Evolutionary conservation across 2,888 invertebrate species (phyloP), one percentile per base, ranked within the genome.

Genomic region (Lasioglossum leucozonium): DNA sequence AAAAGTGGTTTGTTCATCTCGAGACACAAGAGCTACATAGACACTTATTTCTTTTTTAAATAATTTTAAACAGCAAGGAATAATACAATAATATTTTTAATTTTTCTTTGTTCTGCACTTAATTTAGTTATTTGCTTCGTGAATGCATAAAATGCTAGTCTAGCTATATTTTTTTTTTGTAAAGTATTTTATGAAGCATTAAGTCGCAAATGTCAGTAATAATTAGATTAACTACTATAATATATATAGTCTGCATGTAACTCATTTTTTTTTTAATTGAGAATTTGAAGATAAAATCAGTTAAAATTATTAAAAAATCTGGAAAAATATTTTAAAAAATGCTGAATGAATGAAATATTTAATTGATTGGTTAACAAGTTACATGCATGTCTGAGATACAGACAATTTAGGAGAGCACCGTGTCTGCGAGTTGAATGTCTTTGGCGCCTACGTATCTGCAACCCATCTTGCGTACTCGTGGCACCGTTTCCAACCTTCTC

Each of bases 391-490:
- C 51, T 11, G 11, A 58, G 58, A n/a, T 22, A 26, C 6, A 8
- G 2, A 65, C 22, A 18, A 3, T 62, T 42, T 55, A 37, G n/a
- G 34, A n/a, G 11, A 26, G 26, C 5, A 26, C 5, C 6, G 13
- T 13, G 4, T 18, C 13, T 44, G 16, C 13, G 11, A 30, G 71
- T 42, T 3, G 26, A 37, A 22, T 26, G 40, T 10, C 5, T 26
- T 30, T 11, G 42, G 86, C 92, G 92, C 92, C 92, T 91, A 76
- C 11, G 18, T 13, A 55, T 22, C 76, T 80, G 91, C 91, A 92
- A 92, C 91, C 91, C 79, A 65, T 73, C 81, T 77, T 87, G 72
- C 92, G 47, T 18, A 34, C 58, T n/a, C 26, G 79, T 77, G 81
- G 76, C 69, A 72, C 69, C 10, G 72, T 34, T 40, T 69, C 67